These are phyloP conservation scores for Leptodirus hochenwartii DNA, from an alignment of 2,888 invertebrate species.

Conservation along the genomic window DNA sequence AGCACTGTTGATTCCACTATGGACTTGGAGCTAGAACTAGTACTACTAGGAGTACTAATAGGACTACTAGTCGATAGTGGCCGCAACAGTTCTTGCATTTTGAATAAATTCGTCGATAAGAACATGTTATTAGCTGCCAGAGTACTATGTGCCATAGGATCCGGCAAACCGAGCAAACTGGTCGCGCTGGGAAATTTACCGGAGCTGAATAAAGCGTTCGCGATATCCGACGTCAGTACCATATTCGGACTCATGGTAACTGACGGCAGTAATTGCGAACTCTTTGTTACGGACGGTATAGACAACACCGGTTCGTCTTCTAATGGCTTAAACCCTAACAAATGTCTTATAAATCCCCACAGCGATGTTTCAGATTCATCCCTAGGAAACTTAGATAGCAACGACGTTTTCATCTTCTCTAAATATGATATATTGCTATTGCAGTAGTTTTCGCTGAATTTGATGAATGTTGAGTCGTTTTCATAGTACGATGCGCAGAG, in stretches of 20 bases:
- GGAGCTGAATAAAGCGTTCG: slow-evolving; percentile 46
- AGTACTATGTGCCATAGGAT: slow-evolving; percentile 58
- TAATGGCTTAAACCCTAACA: slow-evolving; percentile 53
- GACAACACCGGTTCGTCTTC: slow-evolving; percentile 44
- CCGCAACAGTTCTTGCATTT: slow-evolving; percentile 48
- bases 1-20: no score
- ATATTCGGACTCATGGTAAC: slow-evolving; percentile 37
- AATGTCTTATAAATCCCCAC: slow-evolving; percentile 63
- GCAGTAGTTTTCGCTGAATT: slow-evolving; percentile 48
- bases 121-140: slow-evolving; percentile 65
- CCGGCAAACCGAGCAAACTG: slow-evolving; percentile 45
- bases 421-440: slow-evolving; percentile 55
- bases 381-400: slow-evolving; percentile 65
- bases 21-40: no score
- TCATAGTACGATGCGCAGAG: slow-evolving; percentile 72
- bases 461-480: slow-evolving; percentile 46
- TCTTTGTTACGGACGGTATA: slow-evolving; percentile 28
- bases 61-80: slow-evolving; percentile 40
- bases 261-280: slow-evolving; percentile 20
- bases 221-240: slow-evolving; percentile 44
- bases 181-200: slow-evolving; percentile 44
- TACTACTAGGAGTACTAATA: slow-evolving; percentile 16
- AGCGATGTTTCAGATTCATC: slow-evolving; percentile 53
- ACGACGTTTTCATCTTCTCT: slow-evolving; percentile 68
- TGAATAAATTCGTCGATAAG: slow-evolving; percentile 45